These are phyloP conservation scores for Drosophila peninsularis DNA, from an alignment of 2,888 invertebrate species.

Conservation along the genomic window DNA sequence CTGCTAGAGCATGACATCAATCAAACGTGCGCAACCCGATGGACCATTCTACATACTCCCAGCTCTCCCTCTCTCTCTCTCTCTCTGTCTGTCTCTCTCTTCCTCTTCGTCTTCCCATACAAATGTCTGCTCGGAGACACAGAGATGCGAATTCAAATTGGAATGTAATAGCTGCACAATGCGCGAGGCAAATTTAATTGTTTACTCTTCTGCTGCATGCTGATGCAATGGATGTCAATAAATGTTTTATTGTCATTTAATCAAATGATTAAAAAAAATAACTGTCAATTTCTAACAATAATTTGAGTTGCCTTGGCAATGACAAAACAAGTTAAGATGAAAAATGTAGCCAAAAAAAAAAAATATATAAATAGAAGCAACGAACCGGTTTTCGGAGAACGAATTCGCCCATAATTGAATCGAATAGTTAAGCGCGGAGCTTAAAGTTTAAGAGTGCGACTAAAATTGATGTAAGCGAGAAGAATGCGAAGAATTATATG, in stretches of 20 bases:
- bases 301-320: slow-evolving; percentile 33
- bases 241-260: slow-evolving; percentile 31
- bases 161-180: slow-evolving; percentile 4
- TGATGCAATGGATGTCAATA: slow-evolving; percentile 46
- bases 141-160: slow-evolving; percentile 2
- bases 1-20: neutral
- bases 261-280: slow-evolving; percentile 13
- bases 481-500: slow-evolving; percentile 36
- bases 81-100: no score
- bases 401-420: slow-evolving; percentile 41
- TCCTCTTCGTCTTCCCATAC: neutral
- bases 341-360: slow-evolving; percentile 15
- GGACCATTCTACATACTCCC: neutral
- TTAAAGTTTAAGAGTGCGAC: slow-evolving; percentile 28
- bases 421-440: slow-evolving; percentile 32
- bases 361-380: neutral
- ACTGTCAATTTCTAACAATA: slow-evolving; percentile 8
- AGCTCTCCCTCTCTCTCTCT: no score
- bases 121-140: neutral
- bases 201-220: slow-evolving; percentile 5
- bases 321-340: slow-evolving; percentile 26
- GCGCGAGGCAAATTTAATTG: slow-evolving; percentile 8
- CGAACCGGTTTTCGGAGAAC: slow-evolving; percentile 43
- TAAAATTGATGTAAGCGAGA: slow-evolving; percentile 21
- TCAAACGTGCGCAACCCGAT: neutral